Conservation (phyloP, 2,113 vertebrate species). For the Felis chaus region DNA sequence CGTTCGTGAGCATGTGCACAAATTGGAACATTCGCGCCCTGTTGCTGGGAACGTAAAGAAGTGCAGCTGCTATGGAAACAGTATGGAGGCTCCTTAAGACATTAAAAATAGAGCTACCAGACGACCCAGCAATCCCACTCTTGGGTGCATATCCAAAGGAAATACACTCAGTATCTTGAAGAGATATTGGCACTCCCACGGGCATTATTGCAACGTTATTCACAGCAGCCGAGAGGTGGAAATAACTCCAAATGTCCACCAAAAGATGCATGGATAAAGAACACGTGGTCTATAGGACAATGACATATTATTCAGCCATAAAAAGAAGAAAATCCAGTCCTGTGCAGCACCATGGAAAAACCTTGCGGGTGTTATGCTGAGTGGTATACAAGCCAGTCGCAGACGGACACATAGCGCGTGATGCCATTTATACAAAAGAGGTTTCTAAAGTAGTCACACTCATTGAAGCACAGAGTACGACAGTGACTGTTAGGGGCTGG, state of each 20-base stretch:
- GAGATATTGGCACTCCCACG: not conserved
- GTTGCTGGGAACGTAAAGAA: not conserved
- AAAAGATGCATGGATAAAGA: not conserved
- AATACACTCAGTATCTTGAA: not conserved
- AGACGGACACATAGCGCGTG: not conserved
- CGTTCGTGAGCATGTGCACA: not conserved
- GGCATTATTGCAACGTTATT: not conserved
- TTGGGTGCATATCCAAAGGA: not conserved
- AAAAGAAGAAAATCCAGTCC: not conserved
- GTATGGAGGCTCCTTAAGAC: not conserved
- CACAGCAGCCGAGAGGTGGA: not conserved
- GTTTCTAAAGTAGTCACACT: not conserved
- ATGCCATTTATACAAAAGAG: not conserved
- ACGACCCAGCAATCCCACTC: not conserved
- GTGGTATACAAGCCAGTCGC: not conserved
- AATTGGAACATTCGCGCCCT: not conserved
- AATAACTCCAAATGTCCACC: not conserved
- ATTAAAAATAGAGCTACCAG: not conserved
- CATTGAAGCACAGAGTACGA: not conserved
- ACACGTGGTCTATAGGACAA: not conserved
- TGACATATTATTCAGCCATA: not conserved
- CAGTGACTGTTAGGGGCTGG: not conserved
- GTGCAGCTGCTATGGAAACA: not conserved
- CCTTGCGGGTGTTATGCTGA: not conserved
- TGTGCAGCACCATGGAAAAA: not conserved